Evolutionary conservation across 2,888 invertebrate genomes (phyloP), one percentile per base, ranked within the genome.

Genomic region (Sphinx pinastri): DNA sequence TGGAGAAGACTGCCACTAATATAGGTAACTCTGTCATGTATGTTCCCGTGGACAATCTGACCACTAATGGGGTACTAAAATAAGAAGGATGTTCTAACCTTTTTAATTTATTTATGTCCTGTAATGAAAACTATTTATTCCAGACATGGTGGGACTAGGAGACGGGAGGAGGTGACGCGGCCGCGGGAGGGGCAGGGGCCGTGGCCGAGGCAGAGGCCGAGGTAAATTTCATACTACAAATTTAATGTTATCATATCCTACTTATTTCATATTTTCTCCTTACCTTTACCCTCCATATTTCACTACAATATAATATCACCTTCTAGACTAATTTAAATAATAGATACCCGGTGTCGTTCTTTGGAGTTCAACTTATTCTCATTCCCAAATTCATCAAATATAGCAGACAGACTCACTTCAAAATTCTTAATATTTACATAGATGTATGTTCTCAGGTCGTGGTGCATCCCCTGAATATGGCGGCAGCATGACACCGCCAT

Each of bases 1-100:
- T 98, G 73, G 98, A 98, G 94, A 98, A 98, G 94, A 98, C 98
- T 76, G 97, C 98, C 82, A 97, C 97, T 91, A 98, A 97, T 92
- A 98, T 98, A 95, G 98, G 96, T 95, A 88, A 75, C 74, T 51
- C 13, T 31, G 51, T 49, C 13, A 12, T 14, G 4, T 25, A 57
- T 57, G 11, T 13, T 25, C 38, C 38, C 38, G 38, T 38, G 8
- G 38, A 38, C 38, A 38, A 38, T 38, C 38, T 38, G 38, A 38
- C 38, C 38, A n/a, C 57, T n/a, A 3, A 25, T 57, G 19, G 2
- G 25, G 11, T 11, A 19, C 57, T 13, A 57, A 57, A 57, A 10
- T 25, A 57, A 16, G 14, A 57, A 10, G 38, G 38, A 38, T 38
- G 6, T 4, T 38, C 38, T 38, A 38, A 38, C 5, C 38, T 38